Percentiles rank a stretch among this genome's conserved stretches.
These are phyloP conservation scores for Nephrotoma appendiculata DNA, from an alignment of 2,888 invertebrate species.

Conservation along the genomic window DNA sequence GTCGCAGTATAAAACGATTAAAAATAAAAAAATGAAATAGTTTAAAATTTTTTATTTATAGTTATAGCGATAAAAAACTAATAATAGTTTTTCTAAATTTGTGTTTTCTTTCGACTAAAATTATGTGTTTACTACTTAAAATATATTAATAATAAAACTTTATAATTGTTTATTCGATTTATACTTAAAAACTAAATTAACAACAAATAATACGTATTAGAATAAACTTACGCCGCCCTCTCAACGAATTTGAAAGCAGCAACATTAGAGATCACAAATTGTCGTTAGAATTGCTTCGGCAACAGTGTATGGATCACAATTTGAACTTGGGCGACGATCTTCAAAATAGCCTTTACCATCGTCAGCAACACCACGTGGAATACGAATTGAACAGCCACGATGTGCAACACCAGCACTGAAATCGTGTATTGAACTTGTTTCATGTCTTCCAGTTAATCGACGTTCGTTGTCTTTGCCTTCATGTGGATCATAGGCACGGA, in stretches of 20 bases:
- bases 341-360: constrained; percentile 92
- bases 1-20: no score
- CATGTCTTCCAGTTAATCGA: constrained; percentile 85
- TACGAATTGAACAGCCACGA: constrained; percentile 86
- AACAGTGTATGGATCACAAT: constrained; percentile 85
- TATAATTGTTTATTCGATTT: not conserved
- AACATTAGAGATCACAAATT: constrained; percentile 50
- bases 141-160: not conserved
- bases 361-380: constrained; percentile 80
- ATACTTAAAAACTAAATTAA: not conserved
- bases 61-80: not conserved
- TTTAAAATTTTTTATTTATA: not conserved
- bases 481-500: constrained; percentile 91
- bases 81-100: not conserved
- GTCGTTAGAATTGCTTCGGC: constrained; percentile 75
- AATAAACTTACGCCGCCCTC: not conserved
- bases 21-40: no score
- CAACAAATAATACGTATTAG: not conserved
- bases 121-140: not conserved
- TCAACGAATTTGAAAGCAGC: not conserved
- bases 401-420: constrained; percentile 88
- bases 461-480: constrained; percentile 94
- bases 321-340: constrained; percentile 84
- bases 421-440: constrained; percentile 93
- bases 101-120: not conserved